Evolutionary conservation across 2,113 vertebrate genomes (phyloP).

Genomic region (human): DNA sequence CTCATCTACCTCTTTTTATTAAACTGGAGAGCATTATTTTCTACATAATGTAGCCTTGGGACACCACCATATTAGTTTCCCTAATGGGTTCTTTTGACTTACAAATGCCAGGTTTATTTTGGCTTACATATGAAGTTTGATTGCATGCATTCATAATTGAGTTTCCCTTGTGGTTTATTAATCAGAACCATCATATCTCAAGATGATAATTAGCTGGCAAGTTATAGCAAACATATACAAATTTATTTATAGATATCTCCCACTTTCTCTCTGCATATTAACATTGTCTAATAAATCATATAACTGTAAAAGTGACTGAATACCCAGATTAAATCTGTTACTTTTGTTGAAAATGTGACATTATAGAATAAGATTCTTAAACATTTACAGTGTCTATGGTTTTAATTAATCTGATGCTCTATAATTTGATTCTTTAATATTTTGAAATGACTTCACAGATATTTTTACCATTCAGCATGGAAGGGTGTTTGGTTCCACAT

Average conservation of each 20-base stretch:
- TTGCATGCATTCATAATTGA: constrained; percentile 67
- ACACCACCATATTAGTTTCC: constrained; percentile 34
- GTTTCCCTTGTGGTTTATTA: constrained; percentile 74
- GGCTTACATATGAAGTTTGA: constrained; percentile 66
- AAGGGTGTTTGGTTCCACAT: not conserved
- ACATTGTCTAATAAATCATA: constrained; percentile 67
- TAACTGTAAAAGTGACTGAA: constrained; percentile 48
- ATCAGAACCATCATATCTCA: constrained; percentile 71
- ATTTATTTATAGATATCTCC: constrained; percentile 50
- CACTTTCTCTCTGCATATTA: constrained; percentile 44
- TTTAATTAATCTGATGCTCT: constrained; percentile 30
- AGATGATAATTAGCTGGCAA: constrained; percentile 69
- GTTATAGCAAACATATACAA: constrained; percentile 59
- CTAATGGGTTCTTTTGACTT: constrained; percentile 65
- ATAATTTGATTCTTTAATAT: constrained; percentile 42
- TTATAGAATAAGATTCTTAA: constrained; percentile 52
- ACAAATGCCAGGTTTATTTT: constrained; percentile 62
- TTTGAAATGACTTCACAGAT: not conserved
- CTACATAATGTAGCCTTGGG: not conserved
- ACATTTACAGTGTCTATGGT: not conserved
- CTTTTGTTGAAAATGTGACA: constrained; percentile 47
- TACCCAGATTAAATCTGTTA: constrained; percentile 20
- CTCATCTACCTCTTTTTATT: not conserved
- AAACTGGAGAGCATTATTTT: constrained; percentile 25
- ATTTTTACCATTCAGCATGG: not conserved